These are phyloP conservation scores for Heteromurus nitidus DNA, from an alignment of 2,888 invertebrate species.

Conservation along the genomic window DNA sequence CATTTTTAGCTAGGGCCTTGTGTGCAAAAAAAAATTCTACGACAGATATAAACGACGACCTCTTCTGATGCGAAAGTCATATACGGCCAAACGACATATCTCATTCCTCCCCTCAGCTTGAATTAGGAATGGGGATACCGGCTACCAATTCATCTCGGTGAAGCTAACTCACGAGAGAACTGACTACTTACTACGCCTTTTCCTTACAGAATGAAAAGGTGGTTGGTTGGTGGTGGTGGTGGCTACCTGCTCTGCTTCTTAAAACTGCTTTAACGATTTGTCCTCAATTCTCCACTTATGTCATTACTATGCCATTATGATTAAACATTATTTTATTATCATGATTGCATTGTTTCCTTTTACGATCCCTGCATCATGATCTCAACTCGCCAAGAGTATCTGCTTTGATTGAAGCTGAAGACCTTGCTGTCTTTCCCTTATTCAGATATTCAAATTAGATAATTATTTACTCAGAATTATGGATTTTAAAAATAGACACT, in stretches of 20 bases:
- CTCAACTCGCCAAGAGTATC: neutral
- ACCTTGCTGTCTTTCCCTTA: neutral
- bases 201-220: too few relatives aligned
- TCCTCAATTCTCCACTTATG: constrained; percentile 58
- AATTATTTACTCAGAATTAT: neutral
- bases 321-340: constrained; percentile 52
- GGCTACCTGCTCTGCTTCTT: constrained; percentile 39
- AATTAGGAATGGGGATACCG: constrained; percentile 1
- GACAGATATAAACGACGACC: constrained; percentile 34
- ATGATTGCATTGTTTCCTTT: constrained; percentile 35
- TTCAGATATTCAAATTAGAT: neutral
- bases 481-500: neutral
- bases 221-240: neutral
- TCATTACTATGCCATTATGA: constrained; percentile 54
- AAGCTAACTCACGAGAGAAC: too few relatives aligned
- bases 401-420: constrained; percentile 15
- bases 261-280: constrained; percentile 59
- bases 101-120: constrained; percentile 39
- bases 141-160: too few relatives aligned
- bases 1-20: neutral
- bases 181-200: constrained; percentile 32
- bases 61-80: constrained; percentile 23
- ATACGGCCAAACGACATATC: constrained; percentile 57
- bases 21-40: constrained; percentile 25
- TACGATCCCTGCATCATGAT: neutral